phyloP scores from a whole-genome alignment of 2,113 vertebrate species.

The Pogona vitticeps region DNA sequence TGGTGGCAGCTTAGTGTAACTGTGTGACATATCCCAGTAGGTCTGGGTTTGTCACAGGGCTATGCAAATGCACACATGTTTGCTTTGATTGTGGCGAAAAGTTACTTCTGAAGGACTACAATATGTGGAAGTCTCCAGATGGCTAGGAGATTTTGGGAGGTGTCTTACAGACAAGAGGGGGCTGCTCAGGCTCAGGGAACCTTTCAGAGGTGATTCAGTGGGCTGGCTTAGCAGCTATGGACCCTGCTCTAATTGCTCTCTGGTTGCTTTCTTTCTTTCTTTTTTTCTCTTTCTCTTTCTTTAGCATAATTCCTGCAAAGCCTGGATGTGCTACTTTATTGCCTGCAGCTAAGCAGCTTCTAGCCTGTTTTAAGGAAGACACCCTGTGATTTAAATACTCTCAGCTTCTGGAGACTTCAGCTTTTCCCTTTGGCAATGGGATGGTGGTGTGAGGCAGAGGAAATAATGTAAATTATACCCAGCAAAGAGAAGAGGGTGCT shows the following conservation, averaged over 20 bases:
- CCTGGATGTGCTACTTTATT: neutral
- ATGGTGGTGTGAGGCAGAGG: neutral
- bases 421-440: neutral
- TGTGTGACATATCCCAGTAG: no score
- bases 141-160: neutral
- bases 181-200: no score
- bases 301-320: neutral
- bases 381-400: neutral
- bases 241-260: neutral
- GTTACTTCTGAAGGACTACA: no score
- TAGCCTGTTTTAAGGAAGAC: neutral
- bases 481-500: neutral
- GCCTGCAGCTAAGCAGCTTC: neutral
- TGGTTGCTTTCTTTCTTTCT: neutral
- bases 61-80: no score
- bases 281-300: no score
- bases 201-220: neutral
- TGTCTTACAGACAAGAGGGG: no score
- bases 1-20: no score
- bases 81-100: no score
- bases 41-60: no score
- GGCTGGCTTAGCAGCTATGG: neutral
- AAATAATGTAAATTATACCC: slow-evolving; percentile 1
- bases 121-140: neutral
- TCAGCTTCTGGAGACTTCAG: neutral